Base-by-base conservation (phyloP, 1,140 invertebrate genomes). In the Uloborus diversus region DNA sequence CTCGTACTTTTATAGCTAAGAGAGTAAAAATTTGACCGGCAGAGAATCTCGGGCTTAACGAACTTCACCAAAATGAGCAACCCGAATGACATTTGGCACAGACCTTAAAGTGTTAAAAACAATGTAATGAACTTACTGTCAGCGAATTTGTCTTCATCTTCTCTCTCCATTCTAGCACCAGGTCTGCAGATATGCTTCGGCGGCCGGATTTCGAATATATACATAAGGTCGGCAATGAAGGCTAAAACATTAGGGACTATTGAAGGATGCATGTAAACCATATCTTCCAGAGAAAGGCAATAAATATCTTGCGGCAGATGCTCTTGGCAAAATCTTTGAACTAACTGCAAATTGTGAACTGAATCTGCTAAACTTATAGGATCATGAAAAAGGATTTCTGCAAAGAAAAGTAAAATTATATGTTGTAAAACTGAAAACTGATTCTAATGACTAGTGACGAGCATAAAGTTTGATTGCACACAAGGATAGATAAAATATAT, bases 201-300 rank as follows among this genome's bases (percentile, higher is more conserved):
- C 5, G 94, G 94, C 88, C 95, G 93, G 75, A 97, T 94, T 89
- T 99, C 97, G 85, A 99, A 90, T 79, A 96, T 90, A 85, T 96
- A 96, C 86, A 99, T 99, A 81, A 99, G 90, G 87, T 99, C 97
- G 70, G 97, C 95, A 81, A 99, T 88, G 88, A 99, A 94, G 53
- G 94, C 94, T 82, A 97, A 90, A 83, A 99, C 89, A 89, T 99
- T 99, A 85, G 94, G 92, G 85, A 93, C 93, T 92, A 97, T 95
- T 53, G 93, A 94, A 81, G 95, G 94, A 86, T 95, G 91, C 90
- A 97, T 94, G 85, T 97, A 98, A 30, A 97, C 93, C 62, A 99
- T 92, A 87, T 99, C 97, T 87, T 99, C 96, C 49, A 96, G 94
- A 85, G 92, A 92, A 90, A 99, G 94, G 86, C 98, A 96, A 89